Evolutionary conservation across 2,888 invertebrate species (phyloP), one percentile per base, ranked within the genome.

Genomic region (Atrina japonica): DNA sequence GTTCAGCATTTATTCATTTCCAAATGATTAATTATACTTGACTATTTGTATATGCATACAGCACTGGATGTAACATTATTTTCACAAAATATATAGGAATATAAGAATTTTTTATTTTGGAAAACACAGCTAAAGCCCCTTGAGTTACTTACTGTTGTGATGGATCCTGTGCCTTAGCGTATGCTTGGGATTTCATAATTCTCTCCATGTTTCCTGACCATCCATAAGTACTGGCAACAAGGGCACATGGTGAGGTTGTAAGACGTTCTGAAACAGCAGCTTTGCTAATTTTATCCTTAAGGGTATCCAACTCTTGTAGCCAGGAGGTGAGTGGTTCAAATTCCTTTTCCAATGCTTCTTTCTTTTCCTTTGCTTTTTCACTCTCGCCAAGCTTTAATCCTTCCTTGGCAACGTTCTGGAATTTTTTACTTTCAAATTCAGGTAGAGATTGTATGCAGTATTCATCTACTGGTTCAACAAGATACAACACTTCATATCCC

Each of bases 191-290:
- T 73, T 89, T 91, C 76, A 98, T 97, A 78, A 99, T 93, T 59
- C 99, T 93, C 92, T 99, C 99, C 99, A 99, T 99, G 92, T 99
- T 99, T 86, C 98, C 99, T 84, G 98, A 98, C 98, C 98, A 99
- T 82, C 98, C 98, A 92, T 97, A 99, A 93, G 96, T 95, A 72
- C 96, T 95, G 78, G 99, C 99, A 56, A 98, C 97, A 61, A 99
- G 93, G 61, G 98, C 99, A 91, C 97, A 98, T 0, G 99, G 99
- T 7, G 98, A 98, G 86, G 94, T 95, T 72, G 95, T 94, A 69
- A 99, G 92, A 68, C 98, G 93, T 83, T 97, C 96, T 2, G 98
- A 98, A 27, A 98, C 92, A 63, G 93, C 92, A 1, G 96, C 96
- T 91, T 96, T 97, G 70, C 94, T 92, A 80, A 96, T 94, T 86